A percentile compares a stretch with the other conserved stretches of the same genome.
phyloP scores from a whole-genome alignment of 1,140 invertebrate species.

The Homarus americanus region DNA sequence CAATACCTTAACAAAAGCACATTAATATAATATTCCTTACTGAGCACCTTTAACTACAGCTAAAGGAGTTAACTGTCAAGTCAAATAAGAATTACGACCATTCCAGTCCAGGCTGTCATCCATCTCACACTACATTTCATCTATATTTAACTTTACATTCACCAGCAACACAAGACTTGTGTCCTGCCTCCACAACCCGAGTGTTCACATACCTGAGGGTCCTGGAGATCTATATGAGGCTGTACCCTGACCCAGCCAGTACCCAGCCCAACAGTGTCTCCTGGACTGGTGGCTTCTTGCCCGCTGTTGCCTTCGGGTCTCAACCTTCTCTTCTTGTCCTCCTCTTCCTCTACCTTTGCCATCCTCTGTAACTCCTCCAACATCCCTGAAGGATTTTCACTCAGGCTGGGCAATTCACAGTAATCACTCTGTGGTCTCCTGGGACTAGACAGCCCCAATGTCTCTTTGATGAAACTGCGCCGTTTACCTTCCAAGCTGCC shows the following conservation, averaged over 20 bases:
- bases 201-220: slow-evolving; percentile 60
- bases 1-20: too few relatives aligned
- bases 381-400: slow-evolving; percentile 54
- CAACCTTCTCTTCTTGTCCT: slow-evolving; percentile 43
- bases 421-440: slow-evolving; percentile 57
- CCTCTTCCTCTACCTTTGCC: slow-evolving; percentile 70
- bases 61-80: too few relatives aligned
- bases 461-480: slow-evolving; percentile 52
- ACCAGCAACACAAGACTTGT: too few relatives aligned
- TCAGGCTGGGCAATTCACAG: slow-evolving; percentile 48
- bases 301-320: neutral
- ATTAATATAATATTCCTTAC: too few relatives aligned
- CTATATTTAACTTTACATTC: too few relatives aligned
- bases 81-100: too few relatives aligned
- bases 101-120: too few relatives aligned
- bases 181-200: too few relatives aligned
- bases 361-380: slow-evolving; percentile 66
- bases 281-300: slow-evolving; percentile 56
- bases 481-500: slow-evolving; percentile 51
- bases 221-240: slow-evolving; percentile 61
- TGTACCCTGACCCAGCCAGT: slow-evolving; percentile 71
- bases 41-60: too few relatives aligned
- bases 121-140: too few relatives aligned
- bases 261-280: slow-evolving; percentile 56
- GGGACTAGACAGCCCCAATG: slow-evolving; percentile 29